Evolutionary conservation across 2,797 vertebrate species (phyloP).

Genomic region (Amniataba percoides): DNA sequence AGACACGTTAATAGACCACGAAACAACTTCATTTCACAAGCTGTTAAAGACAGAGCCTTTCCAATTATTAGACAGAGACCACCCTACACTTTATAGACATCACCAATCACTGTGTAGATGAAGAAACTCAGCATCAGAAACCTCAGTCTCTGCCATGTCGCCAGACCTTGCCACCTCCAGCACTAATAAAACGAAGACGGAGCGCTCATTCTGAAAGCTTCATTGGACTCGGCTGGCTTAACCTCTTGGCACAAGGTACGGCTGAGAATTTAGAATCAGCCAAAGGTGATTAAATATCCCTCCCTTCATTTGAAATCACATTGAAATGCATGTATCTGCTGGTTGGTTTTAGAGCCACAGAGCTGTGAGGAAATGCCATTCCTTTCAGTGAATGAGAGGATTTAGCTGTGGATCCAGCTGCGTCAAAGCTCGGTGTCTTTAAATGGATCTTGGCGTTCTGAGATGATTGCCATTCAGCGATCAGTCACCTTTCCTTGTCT

Average conservation of each 20-base stretch:
- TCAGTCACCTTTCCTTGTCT: conserved; percentile 58
- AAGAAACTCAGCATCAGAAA: conserved; percentile 43
- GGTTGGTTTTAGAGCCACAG: conserved; percentile 8
- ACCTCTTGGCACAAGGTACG: conserved; percentile 55
- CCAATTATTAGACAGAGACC: conserved; percentile 38
- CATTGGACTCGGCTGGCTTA: conserved; percentile 56
- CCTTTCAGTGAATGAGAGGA: conserved; percentile 1
- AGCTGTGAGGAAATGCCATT: conserved; percentile 34
- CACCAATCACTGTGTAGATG: conserved; percentile 44
- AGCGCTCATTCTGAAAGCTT: conserved; percentile 49
- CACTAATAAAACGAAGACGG: conserved; percentile 66
- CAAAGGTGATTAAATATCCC: conserved; percentile 63
- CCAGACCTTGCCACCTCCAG: conserved; percentile 42
- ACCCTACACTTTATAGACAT: conserved; percentile 30
- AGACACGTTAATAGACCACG: conserved; percentile 41
- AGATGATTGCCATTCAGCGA: conserved; percentile 37
- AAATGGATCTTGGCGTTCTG: conserved; percentile 24
- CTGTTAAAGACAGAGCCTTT: conserved; percentile 46
- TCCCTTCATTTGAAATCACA: conserved; percentile 46
- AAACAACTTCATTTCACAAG: conserved; percentile 61
- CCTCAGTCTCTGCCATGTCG: conserved; percentile 55
- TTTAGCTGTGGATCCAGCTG: not conserved
- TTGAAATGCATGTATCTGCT: conserved; percentile 2
- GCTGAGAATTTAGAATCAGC: conserved; percentile 46
- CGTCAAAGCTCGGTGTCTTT: conserved; percentile 18